Evolutionary conservation across 2,797 vertebrate genomes (phyloP), one percentile per base, ranked within the genome.

Genomic region (Gallinago stenura): DNA sequence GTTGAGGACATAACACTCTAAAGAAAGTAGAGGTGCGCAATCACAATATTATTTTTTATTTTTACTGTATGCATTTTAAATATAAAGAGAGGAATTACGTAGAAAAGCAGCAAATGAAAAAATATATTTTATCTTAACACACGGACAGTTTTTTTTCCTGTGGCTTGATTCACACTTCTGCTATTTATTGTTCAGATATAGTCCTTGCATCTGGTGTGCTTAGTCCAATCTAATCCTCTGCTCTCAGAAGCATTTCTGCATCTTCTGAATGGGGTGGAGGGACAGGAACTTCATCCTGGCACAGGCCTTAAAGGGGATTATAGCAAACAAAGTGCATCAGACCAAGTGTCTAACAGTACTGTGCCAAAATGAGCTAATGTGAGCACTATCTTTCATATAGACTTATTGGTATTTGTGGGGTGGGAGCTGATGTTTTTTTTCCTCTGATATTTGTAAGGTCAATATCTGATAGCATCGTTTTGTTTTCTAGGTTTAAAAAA

Each of bases 361-460:
- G 5, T 17, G 13, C 33, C 57, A 54, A 41, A 73, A 68, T 88
- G 28, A 80, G 31, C 25, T 51, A 5, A 3, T 12, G 15, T n/a
- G 24, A 80, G 82, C 68, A 15, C 30, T 51, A 10, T 45, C 35
- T 77, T 64, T 51, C 24, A 14, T 31, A 20, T 2, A 61, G n/a
- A 20, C 1, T 16, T n/a, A 45, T 6, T 3, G 3, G 12, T 41
- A 31, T 33, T 54, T n/a, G 6, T 41, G 33, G 4, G 6, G 5
- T 64, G 43, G 30, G 18, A 92, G 26, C 18, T 45, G 8, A 7
- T 64, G 12, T 14, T 30, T 41, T 71, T 41, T 72, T 82, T 64
- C 17, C 25, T 43, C 17, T 61, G 11, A 4, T 60, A 37, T 66
- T 69, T 76, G 21, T 30, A 50, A 73, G 71, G 33, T 1, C 9